Conservation (phyloP, 2,113 vertebrate species). For the Myiozetetes cayanensis region DNA sequence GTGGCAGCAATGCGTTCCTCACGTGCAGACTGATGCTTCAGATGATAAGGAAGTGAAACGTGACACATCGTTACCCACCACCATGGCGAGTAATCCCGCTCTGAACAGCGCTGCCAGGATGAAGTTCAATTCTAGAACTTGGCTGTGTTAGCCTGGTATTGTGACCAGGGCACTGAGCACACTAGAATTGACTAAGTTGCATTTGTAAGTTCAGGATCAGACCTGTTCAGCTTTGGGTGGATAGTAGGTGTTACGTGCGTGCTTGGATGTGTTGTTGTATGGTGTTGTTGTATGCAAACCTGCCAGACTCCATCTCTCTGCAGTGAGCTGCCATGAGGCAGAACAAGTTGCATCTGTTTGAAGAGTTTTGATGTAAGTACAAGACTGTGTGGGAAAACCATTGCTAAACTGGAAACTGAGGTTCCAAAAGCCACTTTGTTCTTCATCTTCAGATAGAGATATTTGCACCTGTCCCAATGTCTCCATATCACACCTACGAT, state of each 20-base stretch:
- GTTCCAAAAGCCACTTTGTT: background rate
- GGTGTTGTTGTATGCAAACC: background rate
- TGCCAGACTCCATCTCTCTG: background rate
- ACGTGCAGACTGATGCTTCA: background rate
- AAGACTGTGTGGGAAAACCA: background rate
- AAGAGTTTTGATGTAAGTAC: background rate
- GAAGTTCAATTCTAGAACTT: background rate
- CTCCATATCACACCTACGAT: background rate
- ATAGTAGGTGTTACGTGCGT: background rate
- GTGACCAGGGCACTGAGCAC: accelerated
- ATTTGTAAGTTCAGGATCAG: background rate
- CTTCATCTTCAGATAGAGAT: background rate
- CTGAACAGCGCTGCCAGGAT: background rate
- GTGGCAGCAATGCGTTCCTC: background rate
- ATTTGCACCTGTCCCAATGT: background rate
- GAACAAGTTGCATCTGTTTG: background rate
- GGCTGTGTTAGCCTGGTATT: background rate
- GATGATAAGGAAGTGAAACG: background rate
- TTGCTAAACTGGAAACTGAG: background rate
- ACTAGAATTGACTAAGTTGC: background rate
- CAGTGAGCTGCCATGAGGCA: background rate
- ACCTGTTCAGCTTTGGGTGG: background rate
- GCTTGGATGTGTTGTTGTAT: background rate
- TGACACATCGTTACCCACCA: accelerated
- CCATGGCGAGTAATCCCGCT: accelerated